Evolutionary conservation across 2,797 vertebrate species (phyloP).

Genomic region (Anabas testudineus): DNA sequence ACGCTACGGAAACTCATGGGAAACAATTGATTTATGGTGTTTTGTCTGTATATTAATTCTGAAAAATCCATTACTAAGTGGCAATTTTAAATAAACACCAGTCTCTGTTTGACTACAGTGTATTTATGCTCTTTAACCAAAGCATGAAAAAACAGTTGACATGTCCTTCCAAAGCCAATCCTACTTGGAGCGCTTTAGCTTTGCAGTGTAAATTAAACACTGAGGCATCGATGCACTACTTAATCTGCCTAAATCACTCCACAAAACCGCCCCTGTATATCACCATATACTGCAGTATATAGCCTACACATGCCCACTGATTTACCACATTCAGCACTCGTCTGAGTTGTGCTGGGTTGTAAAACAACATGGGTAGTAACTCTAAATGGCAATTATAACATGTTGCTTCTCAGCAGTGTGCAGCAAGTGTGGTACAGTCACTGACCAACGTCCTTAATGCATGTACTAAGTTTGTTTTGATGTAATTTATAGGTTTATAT

Average conservation of each 20-base stretch:
- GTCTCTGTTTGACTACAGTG: conserved; percentile 4
- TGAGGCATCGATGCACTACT: conserved; percentile 40
- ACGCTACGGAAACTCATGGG: neutral
- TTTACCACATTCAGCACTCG: conserved; percentile 64
- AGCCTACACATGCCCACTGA: conserved; percentile 54
- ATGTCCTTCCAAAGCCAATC: conserved; percentile 22
- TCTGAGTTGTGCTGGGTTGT: conserved; percentile 64
- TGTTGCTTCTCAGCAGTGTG: conserved; percentile 67
- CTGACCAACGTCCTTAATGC: conserved; percentile 46
- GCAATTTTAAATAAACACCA: conserved; percentile 16
- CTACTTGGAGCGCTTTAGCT: conserved; percentile 39
- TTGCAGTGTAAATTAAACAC: conserved; percentile 47
- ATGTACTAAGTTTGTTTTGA: neutral
- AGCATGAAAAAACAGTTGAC: conserved; percentile 2
- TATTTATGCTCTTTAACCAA: conserved; percentile 11
- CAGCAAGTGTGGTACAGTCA: conserved; percentile 57
- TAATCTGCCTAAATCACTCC: conserved; percentile 57
- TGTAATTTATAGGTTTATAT: neutral
- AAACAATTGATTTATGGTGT: neutral
- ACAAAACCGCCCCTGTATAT: conserved; percentile 38
- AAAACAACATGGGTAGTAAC: conserved; percentile 66
- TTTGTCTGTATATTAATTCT: neutral
- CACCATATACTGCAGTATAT: conserved; percentile 25
- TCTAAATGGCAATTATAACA: conserved; percentile 68
- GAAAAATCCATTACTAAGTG: conserved; percentile 1